Evolutionary conservation across 1,140 invertebrate species (phyloP), one percentile per base, ranked within the genome.

Genomic region (Apis dorsata): DNA sequence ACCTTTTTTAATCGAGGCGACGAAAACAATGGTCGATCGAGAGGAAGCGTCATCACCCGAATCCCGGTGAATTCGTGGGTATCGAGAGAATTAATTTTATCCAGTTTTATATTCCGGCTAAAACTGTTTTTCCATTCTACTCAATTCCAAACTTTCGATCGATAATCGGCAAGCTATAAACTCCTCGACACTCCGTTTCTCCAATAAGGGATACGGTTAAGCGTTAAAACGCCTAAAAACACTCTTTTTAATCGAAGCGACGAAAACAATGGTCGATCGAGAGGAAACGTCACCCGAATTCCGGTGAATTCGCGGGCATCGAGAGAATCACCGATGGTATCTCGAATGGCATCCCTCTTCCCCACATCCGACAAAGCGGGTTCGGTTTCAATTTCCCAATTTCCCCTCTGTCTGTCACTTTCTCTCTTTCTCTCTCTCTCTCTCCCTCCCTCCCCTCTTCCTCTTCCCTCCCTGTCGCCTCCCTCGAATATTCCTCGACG

Each of bases 331-430:
- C 17, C 71, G 28, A 24, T 17, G n/a, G 84, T 65, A 76, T 83
- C 79, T 49, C 44, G 21, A 5, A 2, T n/a, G 12, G 44, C 12
- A n/a, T 21, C 59, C 53, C n/a, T 44, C 34, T 44, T 44, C 34
- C 34, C 34, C 34, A 44, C 51, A 62, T 57, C 84, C 72, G n/a
- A 72, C 62, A 79, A 60, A 57, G 55, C 34, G 81, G 88, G 80
- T 88, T 88, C 81, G 78, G 85, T 88, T 91, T 91, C 89, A 92
- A 91, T 92, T 92, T 91, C 88, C 90, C 90, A 92, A 92, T 92
- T 91, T 91, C 90, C 85, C 81, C 90, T 84, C 81, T 71, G 70
- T 55, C 85, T 89, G 90, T 91, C 91, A 90, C 86, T 90, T 86
- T 85, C 59, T 44, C 34, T 44, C 34, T 44, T 5, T 2, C 34